phyloP scores from a whole-genome alignment of 2,113 vertebrate species.

The Poeciliopsis occidentalis region DNA sequence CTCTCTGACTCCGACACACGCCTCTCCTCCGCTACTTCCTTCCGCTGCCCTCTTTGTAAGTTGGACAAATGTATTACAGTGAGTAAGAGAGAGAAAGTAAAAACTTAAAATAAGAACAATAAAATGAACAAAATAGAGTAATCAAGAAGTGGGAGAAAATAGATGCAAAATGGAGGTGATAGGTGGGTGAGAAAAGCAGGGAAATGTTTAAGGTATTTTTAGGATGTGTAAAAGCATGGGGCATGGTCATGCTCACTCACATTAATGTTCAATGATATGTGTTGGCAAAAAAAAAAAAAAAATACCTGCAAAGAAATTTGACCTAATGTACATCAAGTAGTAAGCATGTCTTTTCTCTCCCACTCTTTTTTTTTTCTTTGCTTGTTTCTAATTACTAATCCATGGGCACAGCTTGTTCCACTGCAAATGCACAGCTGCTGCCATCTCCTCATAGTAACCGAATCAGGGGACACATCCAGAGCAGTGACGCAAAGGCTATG shows the following conservation, averaged over 20 bases:
- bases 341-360: conserved; percentile 41
- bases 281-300: conserved; percentile 47
- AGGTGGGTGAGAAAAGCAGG: conserved; percentile 27
- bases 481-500: conserved; percentile 57
- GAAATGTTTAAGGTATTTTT: conserved; percentile 60
- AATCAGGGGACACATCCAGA: conserved; percentile 70
- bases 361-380: conserved; percentile 47
- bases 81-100: conserved; percentile 49
- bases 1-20: conserved; percentile 72
- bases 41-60: conserved; percentile 65
- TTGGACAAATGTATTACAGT: conserved; percentile 66
- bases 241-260: conserved; percentile 63
- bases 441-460: conserved; percentile 60
- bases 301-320: conserved; percentile 63
- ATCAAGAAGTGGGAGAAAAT: conserved; percentile 30
- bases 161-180: conserved; percentile 28
- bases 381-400: conserved; percentile 70
- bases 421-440: conserved; percentile 64
- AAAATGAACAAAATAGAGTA: conserved; percentile 12
- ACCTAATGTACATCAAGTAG: conserved; percentile 56
- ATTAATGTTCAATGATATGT: conserved; percentile 64
- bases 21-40: conserved; percentile 72
- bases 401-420: conserved; percentile 75
- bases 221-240: conserved; percentile 55
- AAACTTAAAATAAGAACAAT: conserved; percentile 30